phyloP scores from a whole-genome alignment of 2,888 invertebrate genomes.

The Netelia inedita region DNA sequence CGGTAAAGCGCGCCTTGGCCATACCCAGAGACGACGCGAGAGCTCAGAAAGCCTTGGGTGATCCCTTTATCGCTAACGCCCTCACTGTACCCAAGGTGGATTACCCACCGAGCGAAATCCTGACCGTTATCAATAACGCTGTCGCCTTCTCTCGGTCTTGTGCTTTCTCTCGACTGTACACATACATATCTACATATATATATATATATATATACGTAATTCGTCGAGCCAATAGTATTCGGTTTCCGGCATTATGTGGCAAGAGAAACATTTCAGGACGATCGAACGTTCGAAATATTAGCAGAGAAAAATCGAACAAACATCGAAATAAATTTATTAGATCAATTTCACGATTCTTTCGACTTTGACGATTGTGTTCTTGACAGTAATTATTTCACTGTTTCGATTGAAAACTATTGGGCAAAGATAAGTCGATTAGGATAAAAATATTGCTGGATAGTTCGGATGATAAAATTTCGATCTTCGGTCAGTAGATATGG shows the following conservation, averaged over 20 bases:
- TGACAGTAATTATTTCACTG: too few species aligned
- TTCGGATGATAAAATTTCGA: not conserved
- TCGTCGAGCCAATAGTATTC: conserved; percentile 46
- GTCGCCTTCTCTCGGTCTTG: conserved; percentile 69
- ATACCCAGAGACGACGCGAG: conserved; percentile 57
- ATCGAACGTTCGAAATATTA: conserved; percentile 2
- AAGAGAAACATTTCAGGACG: not conserved
- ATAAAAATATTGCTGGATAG: conserved; percentile 1
- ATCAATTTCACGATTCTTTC: too few species aligned
- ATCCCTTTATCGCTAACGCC: conserved; percentile 83
- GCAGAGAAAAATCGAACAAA: not conserved
- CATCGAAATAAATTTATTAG: not conserved
- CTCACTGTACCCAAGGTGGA: conserved; percentile 78
- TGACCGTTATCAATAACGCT: conserved; percentile 81
- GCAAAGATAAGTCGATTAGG: not conserved
- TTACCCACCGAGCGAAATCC: conserved; percentile 79
- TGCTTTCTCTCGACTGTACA: conserved; percentile 61
- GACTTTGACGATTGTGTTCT: too few species aligned
- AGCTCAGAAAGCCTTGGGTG: conserved; percentile 79
- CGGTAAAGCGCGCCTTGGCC: conserved; percentile 29
- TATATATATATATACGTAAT: conserved; percentile 8
- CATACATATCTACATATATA: not conserved
- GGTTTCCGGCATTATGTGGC: conserved; percentile 16
- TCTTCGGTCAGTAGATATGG: conserved; percentile 28
- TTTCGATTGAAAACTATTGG: not conserved